Percentiles rank a stretch among this genome's conserved stretches.
Evolutionary conservation across 2,113 vertebrate genomes (phyloP).

Genomic region (Camarhynchus parvulus): DNA sequence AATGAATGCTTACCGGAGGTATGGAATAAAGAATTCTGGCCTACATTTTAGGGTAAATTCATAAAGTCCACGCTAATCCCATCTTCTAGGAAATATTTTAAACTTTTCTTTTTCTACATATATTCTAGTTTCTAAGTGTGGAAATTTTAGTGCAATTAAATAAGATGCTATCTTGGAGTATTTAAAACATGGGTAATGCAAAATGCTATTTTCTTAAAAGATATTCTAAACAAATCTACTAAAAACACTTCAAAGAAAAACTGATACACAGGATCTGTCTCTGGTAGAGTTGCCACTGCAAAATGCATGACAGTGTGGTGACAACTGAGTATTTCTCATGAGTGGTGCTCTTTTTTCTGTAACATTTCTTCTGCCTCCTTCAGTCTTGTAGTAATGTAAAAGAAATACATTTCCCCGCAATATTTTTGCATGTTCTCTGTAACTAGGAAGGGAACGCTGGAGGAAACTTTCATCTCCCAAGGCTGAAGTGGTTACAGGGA

Average conservation of each 20-base stretch:
- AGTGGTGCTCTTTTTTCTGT: slow-evolving; percentile 78
- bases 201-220: background rate
- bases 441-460: background rate
- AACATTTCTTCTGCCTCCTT: slow-evolving; percentile 81
- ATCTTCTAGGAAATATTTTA: background rate
- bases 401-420: background rate
- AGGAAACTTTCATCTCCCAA: background rate
- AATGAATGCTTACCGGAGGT: background rate
- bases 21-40: background rate
- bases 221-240: slow-evolving; percentile 70
- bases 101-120: background rate
- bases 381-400: slow-evolving; percentile 76
- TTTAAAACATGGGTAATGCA: background rate
- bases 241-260: slow-evolving; percentile 89
- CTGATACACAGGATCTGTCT: slow-evolving; percentile 86
- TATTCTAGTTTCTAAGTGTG: background rate
- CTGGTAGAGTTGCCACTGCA: slow-evolving; percentile 81
- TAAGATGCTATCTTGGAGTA: background rate
- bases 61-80: background rate
- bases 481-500: background rate
- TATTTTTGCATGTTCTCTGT: background rate
- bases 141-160: background rate
- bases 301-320: slow-evolving; percentile 81
- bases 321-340: slow-evolving; percentile 80
- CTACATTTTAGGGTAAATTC: background rate